Evolutionary conservation across 1,140 invertebrate genomes (phyloP).

Genomic region (Drosophila rhopaloa): DNA sequence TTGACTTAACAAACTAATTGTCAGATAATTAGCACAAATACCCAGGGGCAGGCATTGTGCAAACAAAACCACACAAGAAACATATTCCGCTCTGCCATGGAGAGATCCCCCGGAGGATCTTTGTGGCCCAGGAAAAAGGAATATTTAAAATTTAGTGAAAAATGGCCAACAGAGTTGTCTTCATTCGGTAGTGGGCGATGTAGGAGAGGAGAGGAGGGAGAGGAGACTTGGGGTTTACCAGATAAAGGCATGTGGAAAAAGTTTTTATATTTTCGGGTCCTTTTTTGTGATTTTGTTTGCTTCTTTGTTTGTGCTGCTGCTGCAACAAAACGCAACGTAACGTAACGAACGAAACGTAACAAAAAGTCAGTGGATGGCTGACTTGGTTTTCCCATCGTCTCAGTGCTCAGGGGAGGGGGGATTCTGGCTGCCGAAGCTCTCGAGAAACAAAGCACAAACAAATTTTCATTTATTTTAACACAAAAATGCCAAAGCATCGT

Average conservation of each 20-base stretch:
- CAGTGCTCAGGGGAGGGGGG: slow-evolving; percentile 17
- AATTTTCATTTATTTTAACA: slow-evolving; percentile 83
- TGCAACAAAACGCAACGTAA: slow-evolving; percentile 62
- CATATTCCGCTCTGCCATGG: slow-evolving; percentile 22
- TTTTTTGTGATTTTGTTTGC: slow-evolving; percentile 20
- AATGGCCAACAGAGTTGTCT: slow-evolving; percentile 70
- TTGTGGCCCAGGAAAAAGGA: slow-evolving; percentile 15
- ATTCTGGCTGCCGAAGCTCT: slow-evolving; percentile 34
- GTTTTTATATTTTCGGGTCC: slow-evolving; percentile 27
- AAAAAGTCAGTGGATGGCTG: slow-evolving; percentile 48
- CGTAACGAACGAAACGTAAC: slow-evolving; percentile 60
- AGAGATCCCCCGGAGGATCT: slow-evolving; percentile 32
- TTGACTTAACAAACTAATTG: slow-evolving; percentile 81
- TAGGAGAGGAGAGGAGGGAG: too few relatives aligned
- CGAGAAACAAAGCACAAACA: slow-evolving; percentile 77
- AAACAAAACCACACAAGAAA: slow-evolving; percentile 30
- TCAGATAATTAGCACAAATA: slow-evolving; percentile 78
- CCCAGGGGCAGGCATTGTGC: slow-evolving; percentile 51
- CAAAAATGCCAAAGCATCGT: slow-evolving; percentile 76
- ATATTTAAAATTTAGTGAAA: slow-evolving; percentile 77
- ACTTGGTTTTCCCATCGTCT: slow-evolving; percentile 37
- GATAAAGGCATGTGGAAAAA: slow-evolving; percentile 80
- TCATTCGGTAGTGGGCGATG: slow-evolving; percentile 3
- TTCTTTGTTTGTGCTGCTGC: slow-evolving; percentile 23
- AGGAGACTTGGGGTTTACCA: slow-evolving; percentile 43